Evolutionary conservation across 2,888 invertebrate genomes (phyloP).

Genomic region (Lamellibrachia columna): DNA sequence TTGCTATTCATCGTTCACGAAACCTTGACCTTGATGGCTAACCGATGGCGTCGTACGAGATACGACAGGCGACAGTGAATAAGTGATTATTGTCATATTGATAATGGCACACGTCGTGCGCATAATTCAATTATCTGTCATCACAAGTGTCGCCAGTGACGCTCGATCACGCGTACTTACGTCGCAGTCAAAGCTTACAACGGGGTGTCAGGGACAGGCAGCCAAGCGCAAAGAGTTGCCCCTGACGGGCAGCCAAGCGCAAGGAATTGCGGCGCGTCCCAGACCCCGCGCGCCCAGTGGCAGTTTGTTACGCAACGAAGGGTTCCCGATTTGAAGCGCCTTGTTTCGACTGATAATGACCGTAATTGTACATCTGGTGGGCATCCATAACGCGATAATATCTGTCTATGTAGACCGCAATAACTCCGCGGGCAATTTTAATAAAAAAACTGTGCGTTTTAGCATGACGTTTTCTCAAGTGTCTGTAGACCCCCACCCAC

Average conservation of each 20-base stretch:
- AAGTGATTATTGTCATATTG: neutral
- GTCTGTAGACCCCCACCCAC: neutral
- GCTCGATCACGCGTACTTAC: neutral
- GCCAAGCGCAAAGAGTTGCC: neutral
- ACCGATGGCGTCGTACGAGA: neutral
- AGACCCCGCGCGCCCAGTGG: neutral
- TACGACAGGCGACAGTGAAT: neutral
- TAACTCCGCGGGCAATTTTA: neutral
- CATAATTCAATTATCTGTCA: slow-evolving; percentile 10
- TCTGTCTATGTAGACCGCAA: neutral
- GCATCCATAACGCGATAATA: neutral
- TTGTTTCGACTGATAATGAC: neutral
- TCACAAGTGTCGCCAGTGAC: neutral
- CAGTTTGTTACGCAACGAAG: neutral
- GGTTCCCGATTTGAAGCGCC: neutral
- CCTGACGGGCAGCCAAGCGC: neutral
- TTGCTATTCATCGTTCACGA: neutral
- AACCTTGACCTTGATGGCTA: neutral
- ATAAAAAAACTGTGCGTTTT: neutral
- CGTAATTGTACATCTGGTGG: neutral
- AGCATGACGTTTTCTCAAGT: neutral
- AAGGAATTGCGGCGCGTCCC: neutral
- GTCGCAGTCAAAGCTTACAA: neutral
- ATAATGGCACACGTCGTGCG: neutral
- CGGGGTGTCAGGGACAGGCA: neutral